Base-by-base conservation (phyloP, 2,888 invertebrate species). In the Ormyrus labotus region DNA sequence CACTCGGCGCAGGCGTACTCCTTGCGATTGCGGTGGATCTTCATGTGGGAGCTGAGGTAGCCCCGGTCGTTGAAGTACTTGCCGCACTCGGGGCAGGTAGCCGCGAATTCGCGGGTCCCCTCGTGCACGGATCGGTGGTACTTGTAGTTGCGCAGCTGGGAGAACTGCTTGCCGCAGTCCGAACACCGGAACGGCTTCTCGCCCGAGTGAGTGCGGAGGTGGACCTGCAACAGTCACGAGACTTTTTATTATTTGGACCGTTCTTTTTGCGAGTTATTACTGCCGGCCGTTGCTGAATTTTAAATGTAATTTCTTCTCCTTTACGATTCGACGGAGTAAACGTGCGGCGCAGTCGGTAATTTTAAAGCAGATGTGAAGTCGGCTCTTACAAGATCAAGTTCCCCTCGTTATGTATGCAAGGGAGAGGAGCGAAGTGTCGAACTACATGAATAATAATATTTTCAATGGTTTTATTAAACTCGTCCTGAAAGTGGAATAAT, bases 11-110 rank as follows among this genome's bases (percentile, higher is more conserved):
- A 96, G 68, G 94, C 95, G 90, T 96, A 96, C 88, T 96, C 96
- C 88, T 96, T 96, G 82, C 94, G 93, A 88, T 96, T 96, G 83
- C 95, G 93, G 90, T 96, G 96, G 84, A 96, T 96, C 91, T 96
- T 96, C 94, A 96, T 94, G 89, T 96, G 96, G 84, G 96, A 96
- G 91, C 96, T 96, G 9, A 96, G 92, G 88, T 96, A 96, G 55
- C 96, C 96, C 84, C 95, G 93, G 87, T 96, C 96, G 89, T 96
- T 96, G 91, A 96, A 96, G 84, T 94, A 94, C 91, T 96, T 96
- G 48, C 96, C 96, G 88, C 96, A 96, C 88, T 94, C 94, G 6
- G 94, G 93, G 86, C 95, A 95, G 6, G 93, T 94, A 13, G 95
- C 94, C 0, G 96, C 95, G 85, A 96, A 96, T 91, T 96, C 96